Base-by-base conservation (phyloP, 2,888 invertebrate species). In the Acrocera orbiculus region DNA sequence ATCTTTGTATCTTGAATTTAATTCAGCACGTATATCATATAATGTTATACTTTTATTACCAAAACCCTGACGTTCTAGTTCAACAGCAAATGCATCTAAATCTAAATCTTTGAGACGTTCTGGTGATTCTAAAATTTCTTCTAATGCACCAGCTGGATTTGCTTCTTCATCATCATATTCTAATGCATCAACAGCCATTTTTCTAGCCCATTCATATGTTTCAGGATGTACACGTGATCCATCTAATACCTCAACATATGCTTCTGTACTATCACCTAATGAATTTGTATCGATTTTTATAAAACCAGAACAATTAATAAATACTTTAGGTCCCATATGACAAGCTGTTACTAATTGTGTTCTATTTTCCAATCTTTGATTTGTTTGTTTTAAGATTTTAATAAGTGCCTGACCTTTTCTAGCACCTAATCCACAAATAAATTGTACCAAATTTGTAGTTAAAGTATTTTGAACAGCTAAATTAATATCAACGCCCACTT, bases 101-200 rank as follows among this genome's bases (percentile, higher is more conserved):
- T 98, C 96, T 19, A 99, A 67, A 57, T 98, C 98, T 56, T 89
- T 89, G 16, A 93, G 62, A 45, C 89, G 68, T 52, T 93, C 92
- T 0, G 96, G 95, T 7, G 87, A 78, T 57, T 95, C 92, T 2
- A 98, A 65, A 50, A 98, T 96, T 58, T 96, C 96, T 58, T 96
- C 96, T 16, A 98, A 63, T 10, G 98, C 96, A 1, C 90, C 90
- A 0, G 95, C 93, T 0, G 95, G 93, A 61, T 93, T 92, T 0
- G 83, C 82, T 45, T 90, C 92, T 53, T 92, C 92, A 50, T 95
- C 95, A 51, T 96, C 95, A 48, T 95, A 93, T 49, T 99, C 98
- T 29, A 98, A 63, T 2, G 98, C 98, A 60, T 98, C 98, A 1
- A 96, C 93, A 0, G 98, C 98, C 96, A 98, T 99, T 63, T 99